Evolutionary conservation across 2,113 vertebrate species (phyloP).

Genomic region (Pampusana beccarii): DNA sequence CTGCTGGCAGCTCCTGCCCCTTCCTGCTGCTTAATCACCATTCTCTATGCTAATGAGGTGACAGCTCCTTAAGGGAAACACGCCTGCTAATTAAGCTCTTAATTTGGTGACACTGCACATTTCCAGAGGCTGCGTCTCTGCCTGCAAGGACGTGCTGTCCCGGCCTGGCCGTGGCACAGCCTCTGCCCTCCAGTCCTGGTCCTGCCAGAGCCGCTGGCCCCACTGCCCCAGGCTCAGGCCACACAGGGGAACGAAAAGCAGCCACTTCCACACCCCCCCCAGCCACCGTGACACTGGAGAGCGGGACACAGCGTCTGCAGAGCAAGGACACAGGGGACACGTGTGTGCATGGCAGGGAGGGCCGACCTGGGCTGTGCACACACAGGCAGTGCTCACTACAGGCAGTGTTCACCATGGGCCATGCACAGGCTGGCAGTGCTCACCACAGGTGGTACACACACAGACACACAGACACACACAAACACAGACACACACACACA

Average conservation of each 20-base stretch:
- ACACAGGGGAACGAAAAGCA: background rate
- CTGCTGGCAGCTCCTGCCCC: background rate
- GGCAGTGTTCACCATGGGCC: background rate
- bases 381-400: background rate
- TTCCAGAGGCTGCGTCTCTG: background rate
- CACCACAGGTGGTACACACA: background rate
- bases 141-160: background rate
- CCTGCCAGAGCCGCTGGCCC: background rate
- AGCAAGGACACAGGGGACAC: background rate
- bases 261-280: too few relatives aligned
- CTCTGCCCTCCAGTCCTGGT: too few relatives aligned
- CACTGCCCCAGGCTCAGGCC: background rate
- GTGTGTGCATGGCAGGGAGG: too few relatives aligned
- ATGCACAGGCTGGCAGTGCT: background rate
- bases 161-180: too few relatives aligned
- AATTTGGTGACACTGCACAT: background rate
- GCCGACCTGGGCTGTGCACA: too few relatives aligned
- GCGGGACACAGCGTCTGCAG: accelerated
- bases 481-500: too few relatives aligned
- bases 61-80: conserved; percentile 12
- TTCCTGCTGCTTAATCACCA: background rate
- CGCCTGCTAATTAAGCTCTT: conserved; percentile 19
- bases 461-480: too few relatives aligned
- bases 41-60: background rate
- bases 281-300: background rate